Conservation (phyloP, 2,888 invertebrate genomes). For the Rhagonycha lutea region DNA sequence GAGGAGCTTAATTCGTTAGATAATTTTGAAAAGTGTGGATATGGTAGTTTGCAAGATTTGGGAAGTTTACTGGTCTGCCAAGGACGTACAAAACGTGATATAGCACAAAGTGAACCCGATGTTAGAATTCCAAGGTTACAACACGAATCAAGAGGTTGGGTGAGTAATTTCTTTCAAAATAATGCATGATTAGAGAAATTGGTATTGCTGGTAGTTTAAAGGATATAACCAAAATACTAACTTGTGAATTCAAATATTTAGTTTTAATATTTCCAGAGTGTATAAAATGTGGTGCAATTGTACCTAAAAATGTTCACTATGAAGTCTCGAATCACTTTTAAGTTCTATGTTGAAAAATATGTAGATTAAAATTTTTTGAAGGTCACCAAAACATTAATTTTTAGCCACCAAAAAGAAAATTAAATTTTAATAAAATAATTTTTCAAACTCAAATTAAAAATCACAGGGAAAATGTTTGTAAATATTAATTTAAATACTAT, state of each 20-base stretch:
- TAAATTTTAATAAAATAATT: no score
- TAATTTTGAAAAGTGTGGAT: slow-evolving; percentile 50
- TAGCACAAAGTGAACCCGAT: slow-evolving; percentile 69
- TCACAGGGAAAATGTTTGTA: no score
- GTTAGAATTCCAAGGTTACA: slow-evolving; percentile 55
- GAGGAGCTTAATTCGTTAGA: slow-evolving; percentile 50
- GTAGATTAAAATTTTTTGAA: no score
- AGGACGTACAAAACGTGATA: slow-evolving; percentile 37
- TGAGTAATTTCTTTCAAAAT: slow-evolving; percentile 21
- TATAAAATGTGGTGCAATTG: no score
- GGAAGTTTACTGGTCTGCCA: slow-evolving; percentile 42
- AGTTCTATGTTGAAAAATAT: no score
- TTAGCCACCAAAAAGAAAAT: no score
- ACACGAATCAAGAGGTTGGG: slow-evolving; percentile 21
- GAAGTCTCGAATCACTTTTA: no score
- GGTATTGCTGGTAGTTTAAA: not conserved
- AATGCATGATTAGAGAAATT: not conserved
- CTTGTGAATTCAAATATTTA: not conserved
- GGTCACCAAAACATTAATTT: no score
- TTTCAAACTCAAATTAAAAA: no score
- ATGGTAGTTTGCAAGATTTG: slow-evolving; percentile 71
- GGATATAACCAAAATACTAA: not conserved
- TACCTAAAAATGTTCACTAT: no score
- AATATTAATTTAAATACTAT: no score
- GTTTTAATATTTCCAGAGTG: not conserved